Evolutionary conservation across 2,113 vertebrate species (phyloP).

Genomic region (Clupea harengus): DNA sequence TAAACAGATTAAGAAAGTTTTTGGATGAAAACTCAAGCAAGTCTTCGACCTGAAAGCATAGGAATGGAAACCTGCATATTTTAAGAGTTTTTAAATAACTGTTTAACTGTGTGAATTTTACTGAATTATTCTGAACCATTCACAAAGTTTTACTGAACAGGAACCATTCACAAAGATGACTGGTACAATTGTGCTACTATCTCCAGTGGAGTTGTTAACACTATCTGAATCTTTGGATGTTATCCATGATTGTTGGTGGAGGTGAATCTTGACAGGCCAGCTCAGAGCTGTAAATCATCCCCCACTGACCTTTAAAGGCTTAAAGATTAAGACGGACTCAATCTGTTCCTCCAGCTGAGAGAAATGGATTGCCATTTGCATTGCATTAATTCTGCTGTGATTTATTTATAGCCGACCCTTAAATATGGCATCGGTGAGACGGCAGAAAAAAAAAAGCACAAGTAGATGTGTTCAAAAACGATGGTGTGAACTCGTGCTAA

Average conservation of each 20-base stretch:
- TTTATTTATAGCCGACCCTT: slow-evolving; percentile 43
- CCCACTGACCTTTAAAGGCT: slow-evolving; percentile 45
- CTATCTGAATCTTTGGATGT: not conserved
- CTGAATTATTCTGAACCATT: too few species aligned
- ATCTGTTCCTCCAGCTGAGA: slow-evolving; percentile 39
- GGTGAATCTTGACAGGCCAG: slow-evolving; percentile 36
- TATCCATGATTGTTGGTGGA: not conserved
- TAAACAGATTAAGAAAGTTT: not conserved
- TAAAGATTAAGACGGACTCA: slow-evolving; percentile 40
- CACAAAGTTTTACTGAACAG: too few species aligned
- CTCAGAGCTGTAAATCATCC: slow-evolving; percentile 40
- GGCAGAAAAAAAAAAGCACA: not conserved
- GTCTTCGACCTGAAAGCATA: too few species aligned
- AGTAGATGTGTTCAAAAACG: not conserved
- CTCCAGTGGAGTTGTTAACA: not conserved
- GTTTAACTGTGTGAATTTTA: too few species aligned
- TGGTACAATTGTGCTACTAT: too few species aligned
- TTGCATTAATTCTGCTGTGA: slow-evolving; percentile 38
- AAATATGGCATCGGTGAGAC: slow-evolving; percentile 36
- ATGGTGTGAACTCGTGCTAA: not conserved
- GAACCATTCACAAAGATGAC: too few species aligned
- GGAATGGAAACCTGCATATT: too few species aligned
- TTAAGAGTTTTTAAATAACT: too few species aligned
- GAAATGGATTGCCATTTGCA: slow-evolving; percentile 49
- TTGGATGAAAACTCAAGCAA: too few species aligned